Evolutionary conservation across 2,888 invertebrate genomes (phyloP), one percentile per base, ranked within the genome.

Genomic region (Steinernema scapterisci): DNA sequence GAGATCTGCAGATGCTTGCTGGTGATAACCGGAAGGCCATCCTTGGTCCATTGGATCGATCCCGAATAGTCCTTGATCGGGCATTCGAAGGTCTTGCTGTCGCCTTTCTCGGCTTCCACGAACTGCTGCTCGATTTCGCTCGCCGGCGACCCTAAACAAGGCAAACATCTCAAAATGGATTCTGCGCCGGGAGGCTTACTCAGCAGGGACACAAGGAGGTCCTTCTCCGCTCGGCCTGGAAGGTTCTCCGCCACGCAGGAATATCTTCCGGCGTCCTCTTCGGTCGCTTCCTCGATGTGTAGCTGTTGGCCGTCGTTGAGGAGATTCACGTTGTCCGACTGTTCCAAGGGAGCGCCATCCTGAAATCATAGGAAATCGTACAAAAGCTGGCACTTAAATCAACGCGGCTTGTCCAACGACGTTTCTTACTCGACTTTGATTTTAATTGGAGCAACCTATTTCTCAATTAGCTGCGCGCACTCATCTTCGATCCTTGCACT

Each of bases 161-260:
- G 16, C 9, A 38, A 38, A 44, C 27, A 73, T 52, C 2, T 27
- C 23, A 25, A 54, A 48, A 70, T 1, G 3, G 56, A 23, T 27
- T 11, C 38, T 31, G 2, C 9, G 38, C 2, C 5, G 9, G 2
- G 1, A 13, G 27, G 70, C 88, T 86, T 86, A 92, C 92, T 90
- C 76, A 91, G 87, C 0, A 92, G 90, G 45, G 90, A 88, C 0
- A 92, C 85, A 51, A 89, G 87, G 76, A 91, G 91, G 56, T 89
- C 88, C 78, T 90, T 90, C 19, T 89, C 87, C 16, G 86, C 88
- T 44, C 89, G 89, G 0, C 92, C 91, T 81, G 90, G 90, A 48
- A 88, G 85, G 83, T 92, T 92, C 73, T 86, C 88, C 0, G 91
- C 91, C 16, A 89, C 81, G 82, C 92, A 92, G 1, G 89, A 89